Conservation (phyloP, 2,888 invertebrate species). For the Anthrax anthrax region DNA sequence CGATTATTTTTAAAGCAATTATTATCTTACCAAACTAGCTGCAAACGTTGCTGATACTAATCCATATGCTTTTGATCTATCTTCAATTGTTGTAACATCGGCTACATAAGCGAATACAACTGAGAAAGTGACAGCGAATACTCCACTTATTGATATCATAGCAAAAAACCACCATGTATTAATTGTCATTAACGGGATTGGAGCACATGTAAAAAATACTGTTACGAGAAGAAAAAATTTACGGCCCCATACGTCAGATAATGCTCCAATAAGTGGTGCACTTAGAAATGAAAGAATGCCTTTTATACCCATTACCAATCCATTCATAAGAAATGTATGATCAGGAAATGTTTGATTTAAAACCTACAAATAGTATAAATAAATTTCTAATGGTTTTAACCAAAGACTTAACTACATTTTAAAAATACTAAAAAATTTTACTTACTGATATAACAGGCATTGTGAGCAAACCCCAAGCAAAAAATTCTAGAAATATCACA, state of each 20-base stretch:
- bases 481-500: constrained; percentile 99
- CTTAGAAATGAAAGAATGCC: constrained; percentile 94
- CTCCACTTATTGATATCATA: constrained; percentile 96
- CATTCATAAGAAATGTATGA: constrained; percentile 99
- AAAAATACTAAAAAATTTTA: too few relatives aligned
- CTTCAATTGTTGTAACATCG: constrained; percentile 94
- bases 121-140: constrained; percentile 98
- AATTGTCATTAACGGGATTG: constrained; percentile 96
- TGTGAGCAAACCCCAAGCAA: constrained; percentile 97
- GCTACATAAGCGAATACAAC: constrained; percentile 99
- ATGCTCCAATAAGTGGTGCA: constrained; percentile 91
- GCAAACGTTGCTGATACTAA: constrained; percentile 98
- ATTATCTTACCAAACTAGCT: constrained; percentile 64
- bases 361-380: constrained; percentile 41
- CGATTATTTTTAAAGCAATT: background rate
- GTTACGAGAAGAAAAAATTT: constrained; percentile 96
- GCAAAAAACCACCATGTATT: constrained; percentile 99
- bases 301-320: constrained; percentile 96
- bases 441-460: constrained; percentile 76
- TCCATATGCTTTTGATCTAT: constrained; percentile 89
- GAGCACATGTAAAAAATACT: constrained; percentile 96
- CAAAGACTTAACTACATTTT: background rate
- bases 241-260: constrained; percentile 97
- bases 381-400: too few relatives aligned
- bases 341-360: constrained; percentile 96